phyloP scores from a whole-genome alignment of 2,888 invertebrate genomes.

The Andrena dorsata region DNA sequence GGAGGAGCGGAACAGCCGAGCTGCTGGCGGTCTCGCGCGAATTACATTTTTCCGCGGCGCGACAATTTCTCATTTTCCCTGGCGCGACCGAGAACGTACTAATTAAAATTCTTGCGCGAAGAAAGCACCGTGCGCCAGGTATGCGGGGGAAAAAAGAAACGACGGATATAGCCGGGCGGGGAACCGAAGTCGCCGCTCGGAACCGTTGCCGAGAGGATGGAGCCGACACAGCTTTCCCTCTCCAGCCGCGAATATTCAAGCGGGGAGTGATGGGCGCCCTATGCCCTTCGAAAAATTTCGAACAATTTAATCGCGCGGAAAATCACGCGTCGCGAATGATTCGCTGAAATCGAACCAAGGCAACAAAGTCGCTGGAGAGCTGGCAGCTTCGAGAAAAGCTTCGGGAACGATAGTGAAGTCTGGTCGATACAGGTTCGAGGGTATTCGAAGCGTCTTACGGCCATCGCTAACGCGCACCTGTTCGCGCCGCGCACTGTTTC shows the following conservation, averaged over 20 bases:
- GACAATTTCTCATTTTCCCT: constrained; percentile 54
- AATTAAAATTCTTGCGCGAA: constrained; percentile 60
- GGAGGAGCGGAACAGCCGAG: neutral
- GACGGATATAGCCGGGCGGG: constrained; percentile 9
- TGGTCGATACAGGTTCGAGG: neutral
- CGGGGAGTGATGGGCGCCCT: neutral
- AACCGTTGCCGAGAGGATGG: constrained; percentile 14
- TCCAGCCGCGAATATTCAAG: neutral
- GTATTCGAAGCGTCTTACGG: constrained; percentile 10
- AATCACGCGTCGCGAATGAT: too few relatives aligned
- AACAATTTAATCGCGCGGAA: neutral
- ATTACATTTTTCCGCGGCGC: constrained; percentile 43
- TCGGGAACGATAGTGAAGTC: constrained; percentile 4
- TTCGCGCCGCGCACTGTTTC: constrained; percentile 56
- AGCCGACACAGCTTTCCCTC: neutral
- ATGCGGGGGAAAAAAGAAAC: constrained; percentile 20
- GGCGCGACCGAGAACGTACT: constrained; percentile 43
- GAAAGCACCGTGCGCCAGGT: constrained; percentile 21
- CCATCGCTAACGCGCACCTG: constrained; percentile 19
- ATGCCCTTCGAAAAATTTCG: neutral
- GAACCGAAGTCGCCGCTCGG: constrained; percentile 11
- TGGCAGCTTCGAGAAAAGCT: neutral
- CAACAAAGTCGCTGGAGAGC: neutral
- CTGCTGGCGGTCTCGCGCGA: constrained; percentile 9
- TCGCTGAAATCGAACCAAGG: neutral